Evolutionary conservation across 2,113 vertebrate species (phyloP), one percentile per base, ranked within the genome.

Genomic region (Sula dactylatra): DNA sequence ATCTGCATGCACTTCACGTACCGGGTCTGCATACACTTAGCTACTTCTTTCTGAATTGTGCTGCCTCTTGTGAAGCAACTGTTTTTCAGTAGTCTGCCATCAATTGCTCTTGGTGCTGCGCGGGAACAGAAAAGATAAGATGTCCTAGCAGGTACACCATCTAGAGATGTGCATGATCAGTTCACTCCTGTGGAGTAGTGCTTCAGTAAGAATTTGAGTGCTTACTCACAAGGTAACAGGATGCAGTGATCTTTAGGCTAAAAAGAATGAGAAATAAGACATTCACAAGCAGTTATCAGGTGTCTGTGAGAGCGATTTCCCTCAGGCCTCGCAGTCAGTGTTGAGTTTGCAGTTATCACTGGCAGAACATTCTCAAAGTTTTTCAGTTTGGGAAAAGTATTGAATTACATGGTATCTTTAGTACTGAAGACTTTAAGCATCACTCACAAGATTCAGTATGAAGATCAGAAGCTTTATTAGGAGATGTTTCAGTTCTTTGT

Each of bases 1-100:
- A 0, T 24, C 29, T 34, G 44, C 4, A 1, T 20, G 70, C 29
- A 3, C 7, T 25, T 61, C 59, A 4, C 2, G 0, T 20, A 3
- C 87, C 6, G 10, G 22, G 1, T 40, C 78, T 64, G 29, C 27
- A 11, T 18, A 9, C 72, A n/a, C 1, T 0, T 69, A 24, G 25
- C 64, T 59, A 0, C 24, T 50, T 21, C 90, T 74, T 29, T 25
- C 27, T n/a, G 50, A 70, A 22, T 34, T 44, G 27, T 45, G 54
- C 45, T 44, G 47, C 38, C 55, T 86, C 27, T 34, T 47, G 54
- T 65, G 54, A 49, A 50, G 19, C 66, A 44, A 17, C 32, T 25
- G 0, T 1, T 49, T 64, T 83, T 32, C 7, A 44, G 16, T 36
- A 38, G 9, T 50, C 9, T 66, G 52, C 47, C 22, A 18, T 66